Evolutionary conservation across 2,888 invertebrate genomes (phyloP).

Genomic region (Ennomos fuscantarius): DNA sequence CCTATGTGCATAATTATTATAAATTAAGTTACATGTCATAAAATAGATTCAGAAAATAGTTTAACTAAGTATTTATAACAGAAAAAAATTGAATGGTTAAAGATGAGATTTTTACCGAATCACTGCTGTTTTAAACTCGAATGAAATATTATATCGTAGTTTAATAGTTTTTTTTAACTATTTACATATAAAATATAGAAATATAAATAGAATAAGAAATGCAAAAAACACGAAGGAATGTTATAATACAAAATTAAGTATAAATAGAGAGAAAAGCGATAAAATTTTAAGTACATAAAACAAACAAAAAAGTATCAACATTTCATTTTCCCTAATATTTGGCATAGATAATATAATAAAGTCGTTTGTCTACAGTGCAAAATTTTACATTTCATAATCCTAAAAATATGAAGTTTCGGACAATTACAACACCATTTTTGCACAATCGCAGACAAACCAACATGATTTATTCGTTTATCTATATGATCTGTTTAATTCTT

Average conservation of each 20-base stretch:
- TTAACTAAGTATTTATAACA: neutral
- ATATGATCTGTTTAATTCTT: neutral
- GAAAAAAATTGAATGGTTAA: neutral
- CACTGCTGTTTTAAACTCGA: slow-evolving; percentile 10
- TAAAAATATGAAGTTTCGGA: too few species aligned
- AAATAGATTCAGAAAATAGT: too few species aligned
- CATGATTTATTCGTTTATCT: too few species aligned
- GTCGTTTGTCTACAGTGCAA: slow-evolving; percentile 4
- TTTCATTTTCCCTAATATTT: slow-evolving; percentile 42
- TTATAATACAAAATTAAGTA: slow-evolving; percentile 13
- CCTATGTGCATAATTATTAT: neutral
- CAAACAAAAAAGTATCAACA: slow-evolving; percentile 36
- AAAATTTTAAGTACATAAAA: slow-evolving; percentile 40
- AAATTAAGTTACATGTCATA: too few species aligned
- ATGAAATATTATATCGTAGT: slow-evolving; percentile 8
- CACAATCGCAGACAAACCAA: too few species aligned
- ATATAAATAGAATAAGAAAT: slow-evolving; percentile 21
- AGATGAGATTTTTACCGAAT: slow-evolving; percentile 4
- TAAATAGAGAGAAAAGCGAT: slow-evolving; percentile 24
- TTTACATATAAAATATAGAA: slow-evolving; percentile 1
- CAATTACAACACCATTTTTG: neutral
- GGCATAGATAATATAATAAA: slow-evolving; percentile 33
- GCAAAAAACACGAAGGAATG: slow-evolving; percentile 37
- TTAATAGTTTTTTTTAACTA: slow-evolving; percentile 10
- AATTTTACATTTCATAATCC: neutral